Evolutionary conservation across 2,888 invertebrate genomes (phyloP).

Genomic region (Caenorhabditis parvicauda): DNA sequence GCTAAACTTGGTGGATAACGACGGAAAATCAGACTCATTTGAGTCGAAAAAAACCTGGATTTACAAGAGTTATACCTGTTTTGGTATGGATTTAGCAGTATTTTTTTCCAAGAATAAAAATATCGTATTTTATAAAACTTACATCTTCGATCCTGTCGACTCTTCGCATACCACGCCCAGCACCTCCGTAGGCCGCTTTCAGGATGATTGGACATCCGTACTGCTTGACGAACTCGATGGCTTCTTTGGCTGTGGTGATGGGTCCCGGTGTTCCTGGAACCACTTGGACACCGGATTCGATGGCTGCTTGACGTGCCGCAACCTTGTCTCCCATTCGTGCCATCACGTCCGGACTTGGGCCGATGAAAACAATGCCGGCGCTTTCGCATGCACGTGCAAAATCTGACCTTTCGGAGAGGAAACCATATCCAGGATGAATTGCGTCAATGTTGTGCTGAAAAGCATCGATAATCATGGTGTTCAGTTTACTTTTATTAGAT

Average conservation of each 20-base stretch:
- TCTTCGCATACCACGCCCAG: constrained; percentile 82
- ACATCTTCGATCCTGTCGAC: constrained; percentile 51
- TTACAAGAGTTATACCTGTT: no score
- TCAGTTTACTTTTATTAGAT: no score
- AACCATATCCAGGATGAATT: constrained; percentile 89
- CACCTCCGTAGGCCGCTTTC: constrained; percentile 97
- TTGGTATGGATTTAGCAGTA: no score
- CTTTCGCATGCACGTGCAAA: constrained; percentile 83
- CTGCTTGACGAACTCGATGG: constrained; percentile 63
- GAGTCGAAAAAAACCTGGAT: no score
- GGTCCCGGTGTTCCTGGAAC: constrained; percentile 95
- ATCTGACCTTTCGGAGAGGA: constrained; percentile 87
- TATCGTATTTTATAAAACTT: no score
- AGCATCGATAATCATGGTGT: no score
- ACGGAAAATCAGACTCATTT: no score
- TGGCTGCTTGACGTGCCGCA: constrained; percentile 90
- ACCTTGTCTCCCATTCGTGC: constrained; percentile 97
- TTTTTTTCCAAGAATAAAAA: no score
- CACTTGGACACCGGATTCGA: constrained; percentile 74
- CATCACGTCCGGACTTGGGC: constrained; percentile 88
- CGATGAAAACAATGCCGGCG: constrained; percentile 80
- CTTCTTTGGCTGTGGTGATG: constrained; percentile 69
- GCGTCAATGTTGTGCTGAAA: constrained; percentile 70
- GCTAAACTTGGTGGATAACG: no score
- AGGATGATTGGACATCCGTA: constrained; percentile 96